phyloP scores from a whole-genome alignment of 2,113 vertebrate genomes.

The Acinonyx jubatus region DNA sequence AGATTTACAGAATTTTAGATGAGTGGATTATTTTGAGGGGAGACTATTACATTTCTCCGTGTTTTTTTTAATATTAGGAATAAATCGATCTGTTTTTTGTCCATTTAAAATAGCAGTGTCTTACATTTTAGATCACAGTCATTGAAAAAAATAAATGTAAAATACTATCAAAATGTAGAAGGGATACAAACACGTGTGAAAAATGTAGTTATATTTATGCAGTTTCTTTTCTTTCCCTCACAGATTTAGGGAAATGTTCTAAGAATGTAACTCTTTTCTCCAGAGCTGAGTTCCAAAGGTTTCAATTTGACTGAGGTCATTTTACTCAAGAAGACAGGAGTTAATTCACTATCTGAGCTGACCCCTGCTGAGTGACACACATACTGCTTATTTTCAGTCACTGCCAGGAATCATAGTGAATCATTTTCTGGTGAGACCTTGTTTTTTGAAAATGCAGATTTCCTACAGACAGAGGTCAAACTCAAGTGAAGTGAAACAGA shows the following conservation, averaged over 20 bases:
- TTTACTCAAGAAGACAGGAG: slow-evolving; percentile 25
- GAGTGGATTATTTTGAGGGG: background rate
- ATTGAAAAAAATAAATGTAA: slow-evolving; percentile 29
- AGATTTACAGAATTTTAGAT: slow-evolving; percentile 31
- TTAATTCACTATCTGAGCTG: slow-evolving; percentile 53
- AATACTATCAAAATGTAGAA: background rate
- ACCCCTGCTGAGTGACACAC: background rate
- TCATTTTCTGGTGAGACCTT: background rate
- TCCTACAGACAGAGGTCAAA: background rate
- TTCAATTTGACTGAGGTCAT: slow-evolving; percentile 24
- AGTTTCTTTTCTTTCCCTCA: background rate
- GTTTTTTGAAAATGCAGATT: background rate
- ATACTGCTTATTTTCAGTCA: background rate
- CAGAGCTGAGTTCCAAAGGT: slow-evolving; percentile 51
- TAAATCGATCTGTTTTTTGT: background rate
- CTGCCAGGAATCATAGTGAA: background rate
- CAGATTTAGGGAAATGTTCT: background rate
- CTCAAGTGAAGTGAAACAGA: background rate
- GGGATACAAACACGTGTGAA: background rate
- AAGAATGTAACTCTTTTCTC: slow-evolving; percentile 7
- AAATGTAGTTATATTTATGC: background rate
- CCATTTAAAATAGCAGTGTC: background rate
- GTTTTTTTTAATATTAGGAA: background rate
- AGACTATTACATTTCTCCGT: background rate
- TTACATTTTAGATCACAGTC: background rate